Evolutionary conservation across 2,113 vertebrate genomes (phyloP).

Genomic region (Pimephales promelas): DNA sequence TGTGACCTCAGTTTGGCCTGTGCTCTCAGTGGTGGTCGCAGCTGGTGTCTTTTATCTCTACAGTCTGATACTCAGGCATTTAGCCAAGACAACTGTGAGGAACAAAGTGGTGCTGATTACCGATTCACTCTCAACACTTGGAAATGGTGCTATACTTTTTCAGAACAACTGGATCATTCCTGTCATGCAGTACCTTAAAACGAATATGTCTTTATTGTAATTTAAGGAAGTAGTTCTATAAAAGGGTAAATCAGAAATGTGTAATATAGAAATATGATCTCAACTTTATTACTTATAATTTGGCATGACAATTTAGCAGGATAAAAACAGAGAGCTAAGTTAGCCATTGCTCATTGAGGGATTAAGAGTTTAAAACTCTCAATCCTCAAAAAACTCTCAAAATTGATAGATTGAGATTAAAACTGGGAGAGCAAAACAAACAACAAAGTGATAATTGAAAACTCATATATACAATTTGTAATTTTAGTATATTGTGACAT

Average conservation of each 20-base stretch:
- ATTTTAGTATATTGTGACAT: neutral
- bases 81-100: slow-evolving; percentile 85
- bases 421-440: no score
- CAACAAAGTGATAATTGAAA: no score
- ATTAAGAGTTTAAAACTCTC: no score
- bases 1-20: slow-evolving; percentile 72
- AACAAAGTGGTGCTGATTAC: slow-evolving; percentile 94
- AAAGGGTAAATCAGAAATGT: neutral
- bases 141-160: slow-evolving; percentile 82
- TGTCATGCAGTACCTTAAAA: neutral
- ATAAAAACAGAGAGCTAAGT: no score
- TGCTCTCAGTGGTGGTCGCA: slow-evolving; percentile 79
- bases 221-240: neutral
- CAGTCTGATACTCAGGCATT: slow-evolving; percentile 73
- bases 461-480: no score
- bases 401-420: no score
- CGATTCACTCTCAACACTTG: slow-evolving; percentile 86
- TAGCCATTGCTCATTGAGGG: neutral
- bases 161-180: neutral
- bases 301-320: neutral
- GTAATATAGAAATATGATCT: neutral
- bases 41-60: slow-evolving; percentile 88
- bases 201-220: neutral
- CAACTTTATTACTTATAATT: neutral
- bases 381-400: no score